Evolutionary conservation across 2,113 vertebrate species (phyloP).

Genomic region (Lamprotornis superbus): DNA sequence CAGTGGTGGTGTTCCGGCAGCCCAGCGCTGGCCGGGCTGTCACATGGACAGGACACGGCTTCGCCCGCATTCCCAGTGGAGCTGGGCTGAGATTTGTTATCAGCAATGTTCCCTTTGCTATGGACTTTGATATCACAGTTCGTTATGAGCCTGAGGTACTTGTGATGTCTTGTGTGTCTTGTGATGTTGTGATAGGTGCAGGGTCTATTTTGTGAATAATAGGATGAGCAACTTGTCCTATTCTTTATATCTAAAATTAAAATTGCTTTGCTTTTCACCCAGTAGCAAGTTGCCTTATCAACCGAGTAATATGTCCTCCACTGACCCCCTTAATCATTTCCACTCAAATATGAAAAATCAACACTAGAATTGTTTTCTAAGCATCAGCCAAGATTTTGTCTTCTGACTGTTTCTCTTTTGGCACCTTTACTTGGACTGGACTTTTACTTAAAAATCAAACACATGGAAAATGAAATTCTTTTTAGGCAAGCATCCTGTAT

Average conservation of each 20-base stretch:
- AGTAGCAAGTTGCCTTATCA: not conserved
- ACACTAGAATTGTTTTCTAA: not conserved
- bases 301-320: not conserved
- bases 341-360: not conserved
- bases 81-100: slow-evolving; percentile 81
- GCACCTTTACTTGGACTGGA: not conserved
- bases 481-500: not conserved
- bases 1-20: slow-evolving; percentile 71
- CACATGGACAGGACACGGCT: slow-evolving; percentile 83
- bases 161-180: not conserved
- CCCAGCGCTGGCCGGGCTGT: slow-evolving; percentile 40
- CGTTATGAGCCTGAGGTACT: slow-evolving; percentile 83
- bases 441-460: not conserved
- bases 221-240: not conserved
- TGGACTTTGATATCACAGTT: slow-evolving; percentile 81
- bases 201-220: not conserved
- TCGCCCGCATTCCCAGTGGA: slow-evolving; percentile 75
- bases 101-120: slow-evolving; percentile 75
- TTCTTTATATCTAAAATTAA: not conserved
- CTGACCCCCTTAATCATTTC: not conserved
- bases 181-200: not conserved
- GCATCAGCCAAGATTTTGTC: not conserved
- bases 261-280: not conserved
- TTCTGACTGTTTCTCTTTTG: not conserved
- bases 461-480: not conserved